These are phyloP conservation scores for Cyprinus carpio DNA, from an alignment of 2,113 vertebrate genomes.

Conservation along the genomic window DNA sequence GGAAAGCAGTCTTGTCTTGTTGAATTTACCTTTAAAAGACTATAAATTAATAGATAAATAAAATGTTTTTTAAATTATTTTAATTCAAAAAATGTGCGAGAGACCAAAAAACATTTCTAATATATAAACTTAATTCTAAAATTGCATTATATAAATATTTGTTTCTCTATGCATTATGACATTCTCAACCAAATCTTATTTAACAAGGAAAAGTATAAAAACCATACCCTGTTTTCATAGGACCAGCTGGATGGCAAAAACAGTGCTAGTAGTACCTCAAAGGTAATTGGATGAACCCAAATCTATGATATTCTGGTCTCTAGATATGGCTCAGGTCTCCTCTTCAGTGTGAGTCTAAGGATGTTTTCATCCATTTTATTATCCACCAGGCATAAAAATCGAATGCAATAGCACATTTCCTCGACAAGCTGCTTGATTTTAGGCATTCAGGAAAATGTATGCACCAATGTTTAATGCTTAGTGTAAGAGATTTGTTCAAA, in stretches of 20 bases:
- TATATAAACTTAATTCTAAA: too few species aligned
- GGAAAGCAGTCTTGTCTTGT: conserved; percentile 8
- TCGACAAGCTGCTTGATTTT: background rate
- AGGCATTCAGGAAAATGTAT: background rate
- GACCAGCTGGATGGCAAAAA: too few species aligned
- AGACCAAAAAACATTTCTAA: too few species aligned
- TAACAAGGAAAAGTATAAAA: too few species aligned
- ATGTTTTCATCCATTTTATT: background rate
- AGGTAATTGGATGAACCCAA: too few species aligned
- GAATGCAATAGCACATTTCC: background rate
- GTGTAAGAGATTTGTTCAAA: background rate
- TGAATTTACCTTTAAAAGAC: conserved; percentile 2
- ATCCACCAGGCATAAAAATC: background rate
- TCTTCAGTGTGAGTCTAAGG: background rate
- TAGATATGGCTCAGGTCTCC: background rate
- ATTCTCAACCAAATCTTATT: too few species aligned
- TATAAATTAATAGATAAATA: too few species aligned
- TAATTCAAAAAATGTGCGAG: background rate
- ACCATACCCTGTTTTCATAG: too few species aligned
- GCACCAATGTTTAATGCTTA: conserved; percentile 3
- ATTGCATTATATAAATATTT: too few species aligned
- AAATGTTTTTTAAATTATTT: background rate
- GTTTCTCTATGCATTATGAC: too few species aligned
- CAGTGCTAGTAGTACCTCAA: too few species aligned
- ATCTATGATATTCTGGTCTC: too few species aligned